A percentile compares a stretch with the other conserved stretches of the same genome.
phyloP scores from a whole-genome alignment of 2,888 invertebrate species.

The Pristionchus arcanus region DNA sequence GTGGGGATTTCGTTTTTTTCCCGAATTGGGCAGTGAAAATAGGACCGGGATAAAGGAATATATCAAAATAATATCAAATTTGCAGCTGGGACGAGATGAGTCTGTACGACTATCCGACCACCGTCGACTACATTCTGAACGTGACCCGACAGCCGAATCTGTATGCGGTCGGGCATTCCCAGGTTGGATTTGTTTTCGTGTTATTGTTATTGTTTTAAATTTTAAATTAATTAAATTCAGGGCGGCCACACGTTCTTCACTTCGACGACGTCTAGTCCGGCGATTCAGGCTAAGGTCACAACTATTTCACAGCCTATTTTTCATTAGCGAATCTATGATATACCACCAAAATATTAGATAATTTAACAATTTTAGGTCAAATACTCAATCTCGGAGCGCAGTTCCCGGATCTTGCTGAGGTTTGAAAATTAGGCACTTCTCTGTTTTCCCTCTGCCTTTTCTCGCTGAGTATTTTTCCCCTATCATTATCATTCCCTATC shows the following conservation, averaged over 20 bases:
- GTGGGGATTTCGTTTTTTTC: not conserved
- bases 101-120: not conserved
- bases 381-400: not conserved
- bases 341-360: too few relatives aligned
- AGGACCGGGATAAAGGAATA: not conserved
- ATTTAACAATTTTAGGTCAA: conserved; percentile 6
- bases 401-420: not conserved
- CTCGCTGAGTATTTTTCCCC: too few relatives aligned
- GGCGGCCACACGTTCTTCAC: not conserved
- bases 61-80: not conserved
- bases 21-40: not conserved
- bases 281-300: not conserved
- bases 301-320: too few relatives aligned
- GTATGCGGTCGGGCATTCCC: not conserved
- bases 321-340: too few relatives aligned
- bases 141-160: not conserved
- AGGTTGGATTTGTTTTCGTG: not conserved
- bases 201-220: not conserved
- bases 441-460: too few relatives aligned
- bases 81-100: not conserved
- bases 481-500: too few relatives aligned
- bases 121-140: not conserved
- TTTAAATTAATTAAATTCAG: not conserved
- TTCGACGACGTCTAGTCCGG: not conserved
- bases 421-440: not conserved